Base-by-base conservation (phyloP, 2,888 invertebrate genomes). In the Drosophila testacea region DNA sequence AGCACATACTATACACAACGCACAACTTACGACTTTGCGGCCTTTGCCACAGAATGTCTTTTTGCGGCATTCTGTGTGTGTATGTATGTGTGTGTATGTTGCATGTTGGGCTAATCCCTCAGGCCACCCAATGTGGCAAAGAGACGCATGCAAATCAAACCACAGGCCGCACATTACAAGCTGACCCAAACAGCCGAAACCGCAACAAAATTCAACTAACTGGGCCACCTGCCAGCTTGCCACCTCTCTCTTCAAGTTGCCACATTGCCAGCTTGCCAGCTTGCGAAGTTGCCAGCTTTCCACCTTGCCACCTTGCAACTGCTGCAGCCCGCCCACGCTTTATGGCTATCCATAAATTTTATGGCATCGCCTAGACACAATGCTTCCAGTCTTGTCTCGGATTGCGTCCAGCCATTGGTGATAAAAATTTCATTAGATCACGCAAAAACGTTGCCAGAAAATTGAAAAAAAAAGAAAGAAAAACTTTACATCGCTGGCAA, bases 361-460 rank as follows among this genome's bases (percentile, higher is more conserved):
- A 88, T 79, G 87, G 81, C 83, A 86, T 66, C 73, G 79, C 83
- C 89, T 83, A 88, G 88, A 88, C 83, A 68, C 70, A 70, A 30
- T 48, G 22, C 55, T n/a, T 5, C 22, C 32, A 41, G 30, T 22
- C 41, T 54, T 10, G n/a, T 34, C 28, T 42, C 34, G 56, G 44
- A 59, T 67, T 60, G 46, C 67, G 39, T 76, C 52, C 62, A 36
- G 59, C 60, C 57, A 48, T 52, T 66, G 88, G 89, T 83, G 89
- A 84, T 84, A 88, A 84, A 84, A 88, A 83, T 84, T 84, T 84
- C 79, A 84, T 84, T 84, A 86, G 81, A 83, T 79, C 87, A 88
- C 89, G 89, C 83, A 78, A 75, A 62, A 73, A 47, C 70, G 56
- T 56, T 64, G 60, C 60, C 60, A 47, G 54, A 47, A 63, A 63